Conservation (phyloP, 2,113 vertebrate genomes). For the Anhinga anhinga region DNA sequence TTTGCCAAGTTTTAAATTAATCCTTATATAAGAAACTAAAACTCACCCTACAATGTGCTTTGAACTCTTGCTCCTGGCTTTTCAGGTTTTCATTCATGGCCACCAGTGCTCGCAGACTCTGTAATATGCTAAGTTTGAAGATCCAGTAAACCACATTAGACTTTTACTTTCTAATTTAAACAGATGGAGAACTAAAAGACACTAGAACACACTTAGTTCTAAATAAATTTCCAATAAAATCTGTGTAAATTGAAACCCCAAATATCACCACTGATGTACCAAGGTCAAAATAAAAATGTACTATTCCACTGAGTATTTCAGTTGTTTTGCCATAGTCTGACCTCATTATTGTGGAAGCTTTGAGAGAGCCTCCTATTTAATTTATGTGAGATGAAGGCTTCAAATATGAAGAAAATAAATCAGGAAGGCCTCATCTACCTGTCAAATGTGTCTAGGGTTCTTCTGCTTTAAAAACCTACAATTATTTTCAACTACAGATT, state of each 20-base stretch:
- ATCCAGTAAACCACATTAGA: neutral
- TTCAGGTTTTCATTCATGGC: slow-evolving; percentile 94
- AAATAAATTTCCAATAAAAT: neutral
- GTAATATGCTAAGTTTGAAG: slow-evolving; percentile 78
- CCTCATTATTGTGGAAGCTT: neutral
- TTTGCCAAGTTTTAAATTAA: neutral
- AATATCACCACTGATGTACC: neutral
- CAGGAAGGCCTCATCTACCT: neutral
- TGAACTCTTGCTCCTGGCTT: slow-evolving; percentile 93
- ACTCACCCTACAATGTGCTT: slow-evolving; percentile 91
- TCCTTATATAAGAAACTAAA: neutral
- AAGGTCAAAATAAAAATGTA: neutral
- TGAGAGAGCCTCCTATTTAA: neutral
- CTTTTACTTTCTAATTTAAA: neutral
- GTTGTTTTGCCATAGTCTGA: neutral
- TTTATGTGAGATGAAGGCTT: neutral
- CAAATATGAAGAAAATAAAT: neutral
- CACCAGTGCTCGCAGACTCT: slow-evolving; percentile 87
- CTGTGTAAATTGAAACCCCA: neutral
- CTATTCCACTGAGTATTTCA: neutral
- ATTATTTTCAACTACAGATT: neutral
- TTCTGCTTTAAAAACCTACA: neutral
- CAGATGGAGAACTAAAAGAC: neutral
- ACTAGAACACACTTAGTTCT: neutral
- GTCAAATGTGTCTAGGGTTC: neutral